Evolutionary conservation across 2,888 invertebrate species (phyloP).

Genomic region (Ypsolopha sequella): DNA sequence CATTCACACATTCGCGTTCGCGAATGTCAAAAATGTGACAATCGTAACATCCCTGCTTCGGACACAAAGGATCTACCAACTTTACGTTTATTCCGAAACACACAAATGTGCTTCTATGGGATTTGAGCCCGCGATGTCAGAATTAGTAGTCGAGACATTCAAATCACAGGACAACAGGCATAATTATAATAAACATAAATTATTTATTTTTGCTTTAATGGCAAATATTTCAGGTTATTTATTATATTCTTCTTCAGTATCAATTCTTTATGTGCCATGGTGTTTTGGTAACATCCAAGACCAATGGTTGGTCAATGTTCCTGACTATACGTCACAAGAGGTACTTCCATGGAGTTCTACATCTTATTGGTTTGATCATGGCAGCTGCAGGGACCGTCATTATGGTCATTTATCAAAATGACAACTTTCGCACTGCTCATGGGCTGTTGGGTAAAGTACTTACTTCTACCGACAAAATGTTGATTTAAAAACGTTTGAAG

Average conservation of each 20-base stretch:
- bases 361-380: conserved; percentile 17
- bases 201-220: too few species aligned
- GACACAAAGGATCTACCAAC: too few species aligned
- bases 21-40: too few species aligned
- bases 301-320: conserved; percentile 30
- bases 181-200: too few species aligned
- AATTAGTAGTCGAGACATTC: too few species aligned
- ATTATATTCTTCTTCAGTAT: conserved; percentile 21
- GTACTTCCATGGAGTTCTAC: conserved; percentile 21
- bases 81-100: too few species aligned
- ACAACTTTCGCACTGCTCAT: conserved; percentile 23
- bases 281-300: conserved; percentile 23
- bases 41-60: too few species aligned
- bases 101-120: too few species aligned
- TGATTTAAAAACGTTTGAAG: neutral
- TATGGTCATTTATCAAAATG: conserved; percentile 15
- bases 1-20: too few species aligned
- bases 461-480: neutral
- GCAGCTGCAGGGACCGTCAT: conserved; percentile 18
- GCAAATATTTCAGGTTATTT: too few species aligned
- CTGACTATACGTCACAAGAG: conserved; percentile 17
- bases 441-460: conserved; percentile 21
- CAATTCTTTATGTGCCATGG: conserved; percentile 38
- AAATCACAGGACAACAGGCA: too few species aligned
- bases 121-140: too few species aligned